Evolutionary conservation across 2,888 invertebrate species (phyloP), one percentile per base, ranked within the genome.

Genomic region (Pasiphila rectangulata): DNA sequence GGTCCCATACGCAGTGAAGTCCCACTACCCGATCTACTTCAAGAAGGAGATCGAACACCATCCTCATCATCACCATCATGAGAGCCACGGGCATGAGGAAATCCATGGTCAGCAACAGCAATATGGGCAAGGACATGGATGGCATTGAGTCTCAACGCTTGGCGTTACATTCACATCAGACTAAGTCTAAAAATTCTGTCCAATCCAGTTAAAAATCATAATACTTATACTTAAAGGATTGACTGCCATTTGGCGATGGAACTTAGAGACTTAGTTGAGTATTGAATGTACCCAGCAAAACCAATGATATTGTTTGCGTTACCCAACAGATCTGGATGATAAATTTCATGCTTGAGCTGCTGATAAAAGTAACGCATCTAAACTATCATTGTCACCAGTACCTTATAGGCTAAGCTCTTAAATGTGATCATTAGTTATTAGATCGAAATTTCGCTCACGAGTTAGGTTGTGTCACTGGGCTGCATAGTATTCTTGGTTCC

Each of bases 1-100:
- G 72, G 92, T 95, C 27, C 94, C 95, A 10, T 92, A 92, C 68
- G 94, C 95, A 16, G 93, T 93, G n/a, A 93, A 93, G 77, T 91
- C 93, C 40, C 93, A 94, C 61, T 92, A 93, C 13, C 94, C 93
- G 46, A 87, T 90, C 15, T 90, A 91, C 62, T 79, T 93, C 39
- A 92, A 92, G 71, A 86, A 91, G 39, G 89, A 89, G 56, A 83
- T 87, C 50, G 90, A 91, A 35, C 84, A 90, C 51, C 80, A 85
- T 47, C 45, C 24, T 12, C 46, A 39, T 10, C 79, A 87, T 35
- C 67, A 75, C 12, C 79, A 87, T 35, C 67, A 75, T 15, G 48
- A 50, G 15, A 35, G 39, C 25, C 53, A 55, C 53, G 50, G 51
- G 65, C 59, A 65, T n/a, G 61, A 63, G 0, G 48, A 58, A 13